Evolutionary conservation across 2,113 vertebrate species (phyloP).

Genomic region (Cygnus buccinator): DNA sequence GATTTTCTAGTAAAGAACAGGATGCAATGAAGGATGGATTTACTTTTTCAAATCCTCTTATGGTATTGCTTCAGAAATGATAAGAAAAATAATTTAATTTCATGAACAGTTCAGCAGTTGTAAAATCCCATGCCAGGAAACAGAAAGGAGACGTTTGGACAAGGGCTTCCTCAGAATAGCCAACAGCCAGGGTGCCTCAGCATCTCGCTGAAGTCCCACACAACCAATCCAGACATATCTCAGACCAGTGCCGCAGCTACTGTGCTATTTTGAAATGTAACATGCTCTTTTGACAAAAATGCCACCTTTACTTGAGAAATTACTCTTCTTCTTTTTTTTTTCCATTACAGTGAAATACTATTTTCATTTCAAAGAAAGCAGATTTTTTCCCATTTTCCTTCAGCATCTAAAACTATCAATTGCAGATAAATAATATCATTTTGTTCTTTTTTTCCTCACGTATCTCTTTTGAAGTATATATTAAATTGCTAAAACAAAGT

Average conservation of each 20-base stretch:
- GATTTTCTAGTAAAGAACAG: conserved; percentile 17
- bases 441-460: not conserved
- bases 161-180: not conserved
- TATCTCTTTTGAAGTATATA: not conserved
- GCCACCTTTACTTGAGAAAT: not conserved
- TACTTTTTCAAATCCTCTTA: conserved; percentile 53
- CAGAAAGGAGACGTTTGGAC: not conserved
- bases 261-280: not conserved
- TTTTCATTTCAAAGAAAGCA: not conserved
- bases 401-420: not conserved
- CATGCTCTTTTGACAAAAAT: not conserved
- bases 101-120: not conserved
- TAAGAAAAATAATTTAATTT: conserved; percentile 66
- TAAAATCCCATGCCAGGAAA: not conserved
- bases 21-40: conserved; percentile 46
- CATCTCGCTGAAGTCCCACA: not conserved
- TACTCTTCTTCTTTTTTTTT: not conserved
- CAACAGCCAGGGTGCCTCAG: not conserved
- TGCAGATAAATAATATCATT: not conserved
- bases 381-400: not conserved
- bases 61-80: conserved; percentile 13
- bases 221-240: not conserved
- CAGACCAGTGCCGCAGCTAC: not conserved
- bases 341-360: not conserved
- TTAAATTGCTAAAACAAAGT: not conserved